A percentile compares a stretch with the other conserved stretches of the same genome.
These are phyloP conservation scores for Gymnobelideus leadbeateri DNA, from an alignment of 2,113 vertebrate species.

Conservation along the genomic window DNA sequence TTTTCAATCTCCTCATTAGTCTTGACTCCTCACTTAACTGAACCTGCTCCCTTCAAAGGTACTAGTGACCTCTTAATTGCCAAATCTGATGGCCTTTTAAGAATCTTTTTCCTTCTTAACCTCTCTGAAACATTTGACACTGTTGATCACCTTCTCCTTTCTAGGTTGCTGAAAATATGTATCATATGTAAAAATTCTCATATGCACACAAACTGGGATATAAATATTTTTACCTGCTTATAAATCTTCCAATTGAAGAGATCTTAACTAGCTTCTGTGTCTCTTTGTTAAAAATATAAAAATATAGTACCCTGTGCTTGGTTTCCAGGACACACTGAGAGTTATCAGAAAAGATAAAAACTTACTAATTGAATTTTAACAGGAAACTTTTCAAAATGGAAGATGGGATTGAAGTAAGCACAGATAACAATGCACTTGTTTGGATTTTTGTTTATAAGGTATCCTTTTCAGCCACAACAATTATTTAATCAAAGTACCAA, in stretches of 20 bases:
- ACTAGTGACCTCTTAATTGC: neutral
- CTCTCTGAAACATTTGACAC: neutral
- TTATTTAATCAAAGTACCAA: neutral
- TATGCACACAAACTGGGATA: neutral
- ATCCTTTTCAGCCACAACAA: neutral
- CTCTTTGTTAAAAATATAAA: neutral
- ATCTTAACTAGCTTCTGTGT: neutral
- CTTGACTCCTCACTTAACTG: neutral
- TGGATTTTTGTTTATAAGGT: neutral
- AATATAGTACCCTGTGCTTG: neutral
- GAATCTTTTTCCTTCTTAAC: neutral
- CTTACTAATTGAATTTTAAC: neutral
- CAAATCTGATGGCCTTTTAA: constrained; percentile 5
- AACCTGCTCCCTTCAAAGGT: neutral
- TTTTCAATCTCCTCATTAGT: neutral
- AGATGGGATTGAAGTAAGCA: neutral
- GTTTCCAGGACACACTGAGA: neutral
- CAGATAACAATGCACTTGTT: neutral
- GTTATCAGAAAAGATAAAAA: neutral
- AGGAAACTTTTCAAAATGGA: neutral
- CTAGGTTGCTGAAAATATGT: neutral
- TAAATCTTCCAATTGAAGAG: neutral
- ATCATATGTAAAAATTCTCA: neutral
- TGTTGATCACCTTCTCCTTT: neutral
- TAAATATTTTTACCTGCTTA: neutral